Evolutionary conservation across 2,113 vertebrate species (phyloP).

Genomic region (Macquaria australasica): DNA sequence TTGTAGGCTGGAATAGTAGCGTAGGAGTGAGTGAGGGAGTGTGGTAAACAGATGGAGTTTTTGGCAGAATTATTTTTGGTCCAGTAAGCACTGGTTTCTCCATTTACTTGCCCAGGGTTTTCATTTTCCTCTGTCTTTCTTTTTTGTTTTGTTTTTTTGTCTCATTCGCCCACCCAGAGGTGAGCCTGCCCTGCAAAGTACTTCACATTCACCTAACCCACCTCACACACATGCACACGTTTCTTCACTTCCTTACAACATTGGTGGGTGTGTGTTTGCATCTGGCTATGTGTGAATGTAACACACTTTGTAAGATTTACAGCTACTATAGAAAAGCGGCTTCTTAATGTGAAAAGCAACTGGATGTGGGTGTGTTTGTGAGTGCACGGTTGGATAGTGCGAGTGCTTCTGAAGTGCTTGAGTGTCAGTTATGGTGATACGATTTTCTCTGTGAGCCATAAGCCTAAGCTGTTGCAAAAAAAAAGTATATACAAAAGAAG

Average conservation of each 20-base stretch:
- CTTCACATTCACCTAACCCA: conserved; percentile 18
- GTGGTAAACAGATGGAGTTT: conserved; percentile 32
- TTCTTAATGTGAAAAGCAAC: conserved; percentile 60
- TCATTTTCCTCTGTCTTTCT: conserved; percentile 10
- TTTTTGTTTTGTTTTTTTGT: conserved; percentile 15
- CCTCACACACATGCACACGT: conserved; percentile 16
- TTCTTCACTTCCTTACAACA: conserved; percentile 12
- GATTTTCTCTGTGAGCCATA: conserved; percentile 28
- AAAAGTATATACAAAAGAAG: background rate
- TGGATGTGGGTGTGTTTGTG: conserved; percentile 51
- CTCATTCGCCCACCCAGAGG: conserved; percentile 61
- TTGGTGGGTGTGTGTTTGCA: conserved; percentile 41
- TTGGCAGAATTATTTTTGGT: conserved; percentile 59
- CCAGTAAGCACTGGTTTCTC: conserved; percentile 34
- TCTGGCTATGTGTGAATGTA: conserved; percentile 49
- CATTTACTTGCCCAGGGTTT: conserved; percentile 39
- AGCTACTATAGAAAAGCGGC: conserved; percentile 28
- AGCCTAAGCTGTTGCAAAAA: background rate
- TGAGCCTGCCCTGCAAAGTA: conserved; percentile 29
- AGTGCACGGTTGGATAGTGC: conserved; percentile 19
- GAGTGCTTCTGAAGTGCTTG: conserved; percentile 5
- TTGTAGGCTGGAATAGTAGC: conserved; percentile 6
- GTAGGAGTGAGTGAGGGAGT: conserved; percentile 29
- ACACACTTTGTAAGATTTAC: conserved; percentile 44
- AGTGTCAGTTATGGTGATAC: conserved; percentile 35